phyloP scores from a whole-genome alignment of 2,113 vertebrate species.

The Rhagologus leucostigma region DNA sequence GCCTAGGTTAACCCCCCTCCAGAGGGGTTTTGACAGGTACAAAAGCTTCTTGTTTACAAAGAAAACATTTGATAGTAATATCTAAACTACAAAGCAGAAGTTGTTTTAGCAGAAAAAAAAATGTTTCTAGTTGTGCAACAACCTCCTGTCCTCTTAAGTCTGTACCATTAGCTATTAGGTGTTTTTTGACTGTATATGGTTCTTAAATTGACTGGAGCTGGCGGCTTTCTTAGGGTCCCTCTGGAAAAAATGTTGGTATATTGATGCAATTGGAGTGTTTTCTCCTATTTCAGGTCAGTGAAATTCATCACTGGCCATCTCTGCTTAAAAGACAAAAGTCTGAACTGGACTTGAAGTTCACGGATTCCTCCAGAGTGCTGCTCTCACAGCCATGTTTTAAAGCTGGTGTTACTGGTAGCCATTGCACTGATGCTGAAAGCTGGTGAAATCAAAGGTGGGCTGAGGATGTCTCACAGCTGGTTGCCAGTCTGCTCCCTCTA shows the following conservation, averaged over 20 bases:
- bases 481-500: not conserved
- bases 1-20: not conserved
- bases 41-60: conserved; percentile 16
- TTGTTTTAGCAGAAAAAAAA: not conserved
- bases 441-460: not conserved
- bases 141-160: not conserved
- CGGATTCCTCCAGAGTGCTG: not conserved
- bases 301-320: not conserved
- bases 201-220: not conserved
- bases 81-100: not conserved
- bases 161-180: not conserved
- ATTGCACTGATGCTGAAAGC: not conserved
- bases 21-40: not conserved
- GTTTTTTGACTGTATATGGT: not conserved
- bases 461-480: not conserved
- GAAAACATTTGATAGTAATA: not conserved
- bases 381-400: fast-evolving
- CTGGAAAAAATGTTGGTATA: not conserved
- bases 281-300: not conserved
- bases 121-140: not conserved
- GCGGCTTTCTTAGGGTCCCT: not conserved
- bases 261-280: not conserved
- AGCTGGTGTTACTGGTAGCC: not conserved
- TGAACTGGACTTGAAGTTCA: not conserved
- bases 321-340: not conserved